phyloP scores from a whole-genome alignment of 2,113 vertebrate genomes.

The Rhinolophus ferrumequinum region DNA sequence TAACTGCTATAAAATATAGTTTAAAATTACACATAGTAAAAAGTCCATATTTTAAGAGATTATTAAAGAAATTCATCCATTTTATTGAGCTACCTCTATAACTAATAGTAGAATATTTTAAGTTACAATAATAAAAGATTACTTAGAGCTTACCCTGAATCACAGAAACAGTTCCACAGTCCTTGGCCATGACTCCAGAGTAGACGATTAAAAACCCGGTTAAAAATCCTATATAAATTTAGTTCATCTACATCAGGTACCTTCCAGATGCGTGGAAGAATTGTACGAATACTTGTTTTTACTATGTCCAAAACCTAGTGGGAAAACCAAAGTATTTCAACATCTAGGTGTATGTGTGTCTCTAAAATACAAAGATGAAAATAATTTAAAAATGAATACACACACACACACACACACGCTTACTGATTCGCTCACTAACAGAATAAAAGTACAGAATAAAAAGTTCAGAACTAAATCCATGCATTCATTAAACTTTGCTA shows the following conservation, averaged over 20 bases:
- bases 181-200: slow-evolving; percentile 98
- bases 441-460: not conserved
- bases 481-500: not conserved
- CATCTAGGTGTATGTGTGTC: not conserved
- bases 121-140: slow-evolving; percentile 43
- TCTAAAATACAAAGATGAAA: slow-evolving; percentile 8
- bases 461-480: not conserved
- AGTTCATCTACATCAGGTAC: slow-evolving; percentile 94
- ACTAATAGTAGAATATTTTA: slow-evolving; percentile 42
- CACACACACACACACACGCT: not conserved
- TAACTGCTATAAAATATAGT: slow-evolving; percentile 47
- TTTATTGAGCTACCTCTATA: not conserved
- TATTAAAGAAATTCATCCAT: slow-evolving; percentile 51
- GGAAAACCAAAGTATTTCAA: slow-evolving; percentile 68
- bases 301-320: slow-evolving; percentile 97
- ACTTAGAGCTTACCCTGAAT: slow-evolving; percentile 89
- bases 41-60: slow-evolving; percentile 49
- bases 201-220: slow-evolving; percentile 95
- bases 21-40: slow-evolving; percentile 36
- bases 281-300: slow-evolving; percentile 91
- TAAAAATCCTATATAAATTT: slow-evolving; percentile 94
- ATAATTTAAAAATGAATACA: not conserved
- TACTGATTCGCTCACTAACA: not conserved
- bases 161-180: slow-evolving; percentile 97
- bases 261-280: slow-evolving; percentile 95